Percentiles rank a stretch among this genome's conserved stretches.
phyloP scores from a whole-genome alignment of 2,113 vertebrate species.

The Spheniscus mendiculus region DNA sequence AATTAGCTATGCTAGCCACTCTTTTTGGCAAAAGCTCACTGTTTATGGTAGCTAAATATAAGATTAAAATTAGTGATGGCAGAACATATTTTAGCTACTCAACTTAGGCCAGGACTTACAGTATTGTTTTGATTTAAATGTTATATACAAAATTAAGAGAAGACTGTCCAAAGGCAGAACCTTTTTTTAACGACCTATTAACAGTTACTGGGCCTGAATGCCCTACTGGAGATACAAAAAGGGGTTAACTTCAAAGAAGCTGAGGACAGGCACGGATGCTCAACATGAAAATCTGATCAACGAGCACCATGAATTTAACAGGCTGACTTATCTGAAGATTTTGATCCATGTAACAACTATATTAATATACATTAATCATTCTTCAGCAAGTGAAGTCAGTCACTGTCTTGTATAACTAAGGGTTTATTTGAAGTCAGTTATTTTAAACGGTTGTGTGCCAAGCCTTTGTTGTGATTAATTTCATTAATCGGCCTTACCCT shows the following conservation, averaged over 20 bases:
- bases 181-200: background rate
- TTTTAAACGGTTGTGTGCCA: background rate
- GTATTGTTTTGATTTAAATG: background rate
- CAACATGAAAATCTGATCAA: background rate
- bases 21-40: background rate
- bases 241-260: background rate
- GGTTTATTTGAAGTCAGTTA: background rate
- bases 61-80: background rate
- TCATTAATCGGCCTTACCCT: background rate
- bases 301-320: background rate
- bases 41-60: background rate
- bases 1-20: conserved; percentile 39
- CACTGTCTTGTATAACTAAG: background rate
- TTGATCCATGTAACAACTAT: background rate
- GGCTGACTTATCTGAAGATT: background rate
- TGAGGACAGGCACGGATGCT: fast-evolving
- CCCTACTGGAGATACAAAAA: background rate
- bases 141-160: background rate
- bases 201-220: background rate
- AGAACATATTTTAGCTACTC: background rate
- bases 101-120: background rate
- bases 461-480: background rate
- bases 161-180: background rate
- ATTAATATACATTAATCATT: background rate
- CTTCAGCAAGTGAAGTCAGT: background rate